Conservation (phyloP, 2,113 vertebrate species). For the Rissa tridactyla region DNA sequence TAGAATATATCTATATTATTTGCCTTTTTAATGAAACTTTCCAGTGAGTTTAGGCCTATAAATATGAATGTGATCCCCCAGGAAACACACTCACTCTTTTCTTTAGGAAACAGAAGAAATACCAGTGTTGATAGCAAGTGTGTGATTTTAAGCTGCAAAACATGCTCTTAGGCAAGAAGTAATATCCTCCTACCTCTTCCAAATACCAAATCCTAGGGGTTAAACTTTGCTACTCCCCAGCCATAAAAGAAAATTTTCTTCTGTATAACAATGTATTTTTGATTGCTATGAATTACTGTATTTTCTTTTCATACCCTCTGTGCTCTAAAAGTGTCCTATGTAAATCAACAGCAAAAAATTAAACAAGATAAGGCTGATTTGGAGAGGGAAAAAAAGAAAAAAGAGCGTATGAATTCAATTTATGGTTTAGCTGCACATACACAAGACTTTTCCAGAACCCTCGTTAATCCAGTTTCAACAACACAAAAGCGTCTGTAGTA, state of each 20-base stretch:
- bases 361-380: background rate
- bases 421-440: background rate
- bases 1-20: background rate
- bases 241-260: background rate
- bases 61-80: background rate
- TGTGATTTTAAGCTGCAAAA: background rate
- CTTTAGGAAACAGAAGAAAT: background rate
- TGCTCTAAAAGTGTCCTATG: background rate
- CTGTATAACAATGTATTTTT: background rate
- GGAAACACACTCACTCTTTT: background rate
- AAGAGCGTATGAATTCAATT: background rate
- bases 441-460: background rate
- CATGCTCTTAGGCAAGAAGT: background rate
- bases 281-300: background rate
- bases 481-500: background rate
- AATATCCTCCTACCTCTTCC: background rate
- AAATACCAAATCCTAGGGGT: background rate
- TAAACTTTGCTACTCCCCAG: background rate
- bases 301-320: background rate
- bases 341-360: background rate
- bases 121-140: background rate
- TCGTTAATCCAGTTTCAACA: slow-evolving; percentile 14
- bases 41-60: background rate
- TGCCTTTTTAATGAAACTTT: background rate
- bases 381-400: background rate